These are phyloP conservation scores for Notiomystis cincta DNA, from an alignment of 2,113 vertebrate species.

Conservation along the genomic window DNA sequence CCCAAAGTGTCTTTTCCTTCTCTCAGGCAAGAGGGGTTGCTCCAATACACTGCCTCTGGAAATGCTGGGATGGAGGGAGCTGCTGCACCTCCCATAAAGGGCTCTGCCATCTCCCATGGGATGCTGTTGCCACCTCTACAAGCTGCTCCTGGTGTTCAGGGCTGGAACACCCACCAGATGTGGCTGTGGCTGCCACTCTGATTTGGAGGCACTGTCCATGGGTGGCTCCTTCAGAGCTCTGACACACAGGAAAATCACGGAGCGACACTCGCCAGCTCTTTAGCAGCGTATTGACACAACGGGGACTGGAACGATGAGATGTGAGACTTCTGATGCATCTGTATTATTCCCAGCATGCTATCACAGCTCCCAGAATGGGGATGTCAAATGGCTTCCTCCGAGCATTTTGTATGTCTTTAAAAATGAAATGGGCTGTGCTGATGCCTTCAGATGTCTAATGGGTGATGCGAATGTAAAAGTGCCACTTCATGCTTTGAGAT, in stretches of 20 bases:
- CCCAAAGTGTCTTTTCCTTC: background rate
- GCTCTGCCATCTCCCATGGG: background rate
- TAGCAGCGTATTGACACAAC: background rate
- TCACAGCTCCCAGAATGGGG: background rate
- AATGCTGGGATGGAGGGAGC: background rate
- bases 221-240: background rate
- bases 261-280: background rate
- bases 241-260: background rate
- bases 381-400: background rate
- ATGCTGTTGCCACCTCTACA: too few species aligned
- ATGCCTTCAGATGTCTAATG: conserved; percentile 42
- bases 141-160: fast-evolving
- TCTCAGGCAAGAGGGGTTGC: background rate
- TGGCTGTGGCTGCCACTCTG: background rate
- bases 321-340: background rate
- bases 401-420: background rate
- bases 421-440: background rate
- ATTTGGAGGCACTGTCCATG: background rate
- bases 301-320: background rate
- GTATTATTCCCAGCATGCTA: background rate
- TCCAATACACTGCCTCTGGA: background rate
- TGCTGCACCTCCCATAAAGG: fast-evolving
- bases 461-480: background rate
- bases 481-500: conserved; percentile 3
- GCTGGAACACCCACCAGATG: background rate